Evolutionary conservation across 1,140 invertebrate species (phyloP).

Genomic region (Drosophila serrata): DNA sequence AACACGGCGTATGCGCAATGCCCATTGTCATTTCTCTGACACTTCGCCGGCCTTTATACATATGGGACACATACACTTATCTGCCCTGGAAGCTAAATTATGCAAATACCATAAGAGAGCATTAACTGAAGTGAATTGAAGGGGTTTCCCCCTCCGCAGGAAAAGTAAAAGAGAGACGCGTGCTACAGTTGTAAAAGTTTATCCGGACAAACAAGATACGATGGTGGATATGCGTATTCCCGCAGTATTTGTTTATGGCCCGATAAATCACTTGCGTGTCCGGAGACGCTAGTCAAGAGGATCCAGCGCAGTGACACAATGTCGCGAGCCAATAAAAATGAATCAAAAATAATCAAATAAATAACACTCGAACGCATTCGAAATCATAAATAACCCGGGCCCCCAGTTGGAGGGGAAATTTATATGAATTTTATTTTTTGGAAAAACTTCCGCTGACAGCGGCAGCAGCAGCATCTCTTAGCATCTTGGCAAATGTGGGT

Average conservation of each 20-base stretch:
- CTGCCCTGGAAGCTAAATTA: constrained; percentile 17
- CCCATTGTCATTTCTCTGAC: constrained; percentile 13
- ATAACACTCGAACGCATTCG: constrained; percentile 61
- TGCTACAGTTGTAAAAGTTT: constrained; percentile 49
- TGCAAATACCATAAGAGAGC: constrained; percentile 54
- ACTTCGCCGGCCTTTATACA: neutral
- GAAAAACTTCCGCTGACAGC: constrained; percentile 74
- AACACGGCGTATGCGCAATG: constrained; percentile 65
- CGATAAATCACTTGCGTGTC: constrained; percentile 64
- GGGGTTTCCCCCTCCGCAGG: neutral
- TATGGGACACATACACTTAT: constrained; percentile 23
- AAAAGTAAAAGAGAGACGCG: constrained; percentile 33
- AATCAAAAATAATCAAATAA: constrained; percentile 84
- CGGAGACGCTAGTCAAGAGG: constrained; percentile 60
- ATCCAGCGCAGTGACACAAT: constrained; percentile 77
- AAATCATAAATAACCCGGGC: constrained; percentile 60
- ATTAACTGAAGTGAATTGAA: constrained; percentile 22
- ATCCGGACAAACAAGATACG: constrained; percentile 64
- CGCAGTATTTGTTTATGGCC: constrained; percentile 50
- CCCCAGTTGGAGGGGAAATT: constrained; percentile 19
- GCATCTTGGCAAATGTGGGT: constrained; percentile 33
- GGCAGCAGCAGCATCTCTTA: constrained; percentile 8
- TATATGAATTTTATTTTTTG: constrained; percentile 60
- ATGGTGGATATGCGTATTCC: constrained; percentile 7
- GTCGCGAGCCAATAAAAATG: constrained; percentile 76